These are phyloP conservation scores for Eupsittula cactorum DNA, from an alignment of 2,113 vertebrate species.

Conservation along the genomic window DNA sequence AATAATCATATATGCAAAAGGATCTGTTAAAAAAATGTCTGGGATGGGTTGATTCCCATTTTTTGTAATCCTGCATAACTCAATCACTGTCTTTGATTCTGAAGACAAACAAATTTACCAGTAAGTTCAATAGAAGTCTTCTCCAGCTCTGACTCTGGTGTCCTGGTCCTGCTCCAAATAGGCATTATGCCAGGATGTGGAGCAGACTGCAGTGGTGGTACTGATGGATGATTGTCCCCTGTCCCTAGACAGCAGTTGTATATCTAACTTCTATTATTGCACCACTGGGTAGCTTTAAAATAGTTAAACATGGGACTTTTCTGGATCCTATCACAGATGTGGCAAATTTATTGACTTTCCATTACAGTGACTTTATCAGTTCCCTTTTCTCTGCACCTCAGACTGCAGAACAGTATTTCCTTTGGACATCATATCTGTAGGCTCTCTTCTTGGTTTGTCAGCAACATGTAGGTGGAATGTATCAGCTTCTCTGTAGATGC, in stretches of 20 bases:
- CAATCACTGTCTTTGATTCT: neutral
- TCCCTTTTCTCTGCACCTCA: neutral
- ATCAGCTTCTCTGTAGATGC: neutral
- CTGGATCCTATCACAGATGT: slow-evolving; percentile 5
- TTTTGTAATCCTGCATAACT: neutral
- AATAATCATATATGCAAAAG: neutral
- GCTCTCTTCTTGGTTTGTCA: neutral
- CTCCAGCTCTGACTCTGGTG: neutral
- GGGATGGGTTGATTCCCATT: neutral
- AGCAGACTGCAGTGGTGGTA: neutral
- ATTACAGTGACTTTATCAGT: slow-evolving; percentile 8
- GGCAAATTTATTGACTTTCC: slow-evolving; percentile 1
- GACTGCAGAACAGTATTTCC: neutral
- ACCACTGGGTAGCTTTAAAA: neutral
- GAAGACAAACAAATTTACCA: neutral
- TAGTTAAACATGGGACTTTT: slow-evolving; percentile 27
- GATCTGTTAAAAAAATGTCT: accelerated
- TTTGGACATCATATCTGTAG: neutral
- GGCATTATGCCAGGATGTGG: neutral
- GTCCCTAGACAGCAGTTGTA: slow-evolving; percentile 16
- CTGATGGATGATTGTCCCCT: slow-evolving; percentile 9
- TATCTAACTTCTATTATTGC: slow-evolving; percentile 27
- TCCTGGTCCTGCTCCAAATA: neutral
- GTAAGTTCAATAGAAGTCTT: neutral
- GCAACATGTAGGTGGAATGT: neutral